Conservation (phyloP, 2,888 invertebrate genomes). For the Reticulitermes lucifugus region DNA sequence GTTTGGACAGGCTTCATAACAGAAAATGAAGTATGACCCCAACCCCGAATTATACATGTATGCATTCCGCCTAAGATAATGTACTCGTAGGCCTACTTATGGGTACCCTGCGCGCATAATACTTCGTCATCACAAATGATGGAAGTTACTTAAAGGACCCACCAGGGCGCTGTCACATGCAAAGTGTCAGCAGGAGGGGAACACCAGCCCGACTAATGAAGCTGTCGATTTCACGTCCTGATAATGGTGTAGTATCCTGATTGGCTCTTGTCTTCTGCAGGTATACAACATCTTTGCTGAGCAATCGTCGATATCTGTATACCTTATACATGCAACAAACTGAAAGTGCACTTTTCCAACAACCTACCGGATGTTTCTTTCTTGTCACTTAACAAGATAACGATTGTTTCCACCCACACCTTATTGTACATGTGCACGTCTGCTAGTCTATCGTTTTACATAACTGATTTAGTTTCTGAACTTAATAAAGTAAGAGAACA, state of each 20-base stretch:
- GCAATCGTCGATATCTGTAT: not conserved
- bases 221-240: conserved; percentile 28
- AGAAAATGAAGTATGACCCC: no score
- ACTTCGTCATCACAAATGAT: not conserved
- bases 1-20: no score
- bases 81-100: not conserved
- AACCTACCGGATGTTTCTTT: no score
- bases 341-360: no score
- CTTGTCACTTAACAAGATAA: no score
- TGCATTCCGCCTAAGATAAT: not conserved
- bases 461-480: no score
- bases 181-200: conserved; percentile 8
- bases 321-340: no score
- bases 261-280: not conserved
- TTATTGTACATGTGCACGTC: no score
- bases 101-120: not conserved
- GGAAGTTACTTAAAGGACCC: not conserved
- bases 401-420: no score
- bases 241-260: conserved; percentile 14
- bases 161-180: conserved; percentile 19
- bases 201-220: conserved; percentile 14
- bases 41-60: no score
- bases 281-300: not conserved
- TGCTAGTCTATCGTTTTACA: no score
- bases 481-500: no score